Base-by-base conservation (phyloP, 2,113 vertebrate genomes). In the Gobio gobio region DNA sequence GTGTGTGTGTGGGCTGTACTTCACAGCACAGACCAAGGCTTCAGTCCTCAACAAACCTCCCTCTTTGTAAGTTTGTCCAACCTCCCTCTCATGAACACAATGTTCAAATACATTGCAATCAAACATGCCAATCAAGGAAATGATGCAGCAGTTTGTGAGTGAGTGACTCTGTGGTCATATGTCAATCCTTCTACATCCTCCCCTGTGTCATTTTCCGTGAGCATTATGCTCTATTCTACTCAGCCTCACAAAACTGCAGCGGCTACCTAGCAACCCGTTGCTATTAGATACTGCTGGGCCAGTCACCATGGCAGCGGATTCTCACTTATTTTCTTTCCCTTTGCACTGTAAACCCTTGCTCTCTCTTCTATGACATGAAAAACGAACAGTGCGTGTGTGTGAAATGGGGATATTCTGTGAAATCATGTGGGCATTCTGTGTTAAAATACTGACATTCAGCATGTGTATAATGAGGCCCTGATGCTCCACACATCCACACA, bases 251-350 rank as follows among this genome's bases (percentile, higher is more conserved):
- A 85, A 86, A 80, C 86, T 68, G 85, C 85, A 80, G 90, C 74
- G 88, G 88, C 90, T 91, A 88, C 91, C 89, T 91, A 92, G 87
- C 91, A 94, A 91, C 91, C 87, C 86, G 90, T 93, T 93, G 92
- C 93, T 91, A 93, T 94, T 92, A 93, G 93, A 94, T 93, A 94
- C 92, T 93, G 90, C 92, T 90, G 90, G 86, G 91, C 92, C 88
- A 88, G 93, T 95, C 93, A 74, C 94, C 94, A 95, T 95, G 93
- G 93, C 91, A 94, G 93, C 94, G 88, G 90, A 91, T 88, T 93
- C 87, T 94, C 90, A 89, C 91, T 94, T 90, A 90, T 93, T 91
- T 91, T 88, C 78, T 90, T 90, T 89, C 72, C 86, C 88, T 88
- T 83, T 63, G 70, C 85, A 85, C 84, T 80, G 70, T 90, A 86